phyloP scores from a whole-genome alignment of 37 sponge, comb jelly and placozoan genomes.

The Dysidea cf. avara region DNA sequence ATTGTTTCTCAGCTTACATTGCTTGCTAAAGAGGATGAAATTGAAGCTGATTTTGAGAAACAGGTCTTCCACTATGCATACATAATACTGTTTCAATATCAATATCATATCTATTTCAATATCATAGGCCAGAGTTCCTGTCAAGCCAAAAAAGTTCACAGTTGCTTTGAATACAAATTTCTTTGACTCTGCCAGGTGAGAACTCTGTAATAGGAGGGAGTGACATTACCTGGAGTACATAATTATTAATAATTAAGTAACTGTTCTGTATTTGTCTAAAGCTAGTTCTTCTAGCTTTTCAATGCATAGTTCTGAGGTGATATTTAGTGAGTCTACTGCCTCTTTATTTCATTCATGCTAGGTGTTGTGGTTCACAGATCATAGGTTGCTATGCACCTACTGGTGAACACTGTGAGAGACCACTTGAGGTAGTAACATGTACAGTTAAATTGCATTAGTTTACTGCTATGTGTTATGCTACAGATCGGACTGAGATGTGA shows the following conservation, averaged over 20 bases:
- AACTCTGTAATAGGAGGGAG: no score
- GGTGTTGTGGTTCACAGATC: slow-evolving; percentile 81
- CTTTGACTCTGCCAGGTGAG: slow-evolving; percentile 76
- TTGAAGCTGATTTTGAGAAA: slow-evolving; percentile 70
- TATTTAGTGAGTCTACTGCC: no score
- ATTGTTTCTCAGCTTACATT: slow-evolving; percentile 35
- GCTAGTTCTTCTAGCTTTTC: no score
- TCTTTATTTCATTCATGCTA: no score
- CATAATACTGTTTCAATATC: background rate
- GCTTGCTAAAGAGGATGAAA: slow-evolving; percentile 69
- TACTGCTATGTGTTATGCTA: background rate
- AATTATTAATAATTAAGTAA: no score
- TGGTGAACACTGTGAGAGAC: slow-evolving; percentile 90
- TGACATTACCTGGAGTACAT: no score
- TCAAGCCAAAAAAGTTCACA: slow-evolving; percentile 60
- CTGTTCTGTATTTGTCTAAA: no score
- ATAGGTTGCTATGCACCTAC: slow-evolving; percentile 87
- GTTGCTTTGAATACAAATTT: slow-evolving; percentile 52
- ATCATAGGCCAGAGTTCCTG: slow-evolving; percentile 47
- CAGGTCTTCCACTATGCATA: slow-evolving; percentile 27
- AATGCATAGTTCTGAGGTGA: no score
- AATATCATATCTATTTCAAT: background rate
- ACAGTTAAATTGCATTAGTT: background rate
- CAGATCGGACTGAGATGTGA: slow-evolving; percentile 78
- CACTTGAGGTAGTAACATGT: slow-evolving; percentile 60